Base-by-base conservation (phyloP, 2,113 vertebrate genomes). In the Cephalopterus ornatus region DNA sequence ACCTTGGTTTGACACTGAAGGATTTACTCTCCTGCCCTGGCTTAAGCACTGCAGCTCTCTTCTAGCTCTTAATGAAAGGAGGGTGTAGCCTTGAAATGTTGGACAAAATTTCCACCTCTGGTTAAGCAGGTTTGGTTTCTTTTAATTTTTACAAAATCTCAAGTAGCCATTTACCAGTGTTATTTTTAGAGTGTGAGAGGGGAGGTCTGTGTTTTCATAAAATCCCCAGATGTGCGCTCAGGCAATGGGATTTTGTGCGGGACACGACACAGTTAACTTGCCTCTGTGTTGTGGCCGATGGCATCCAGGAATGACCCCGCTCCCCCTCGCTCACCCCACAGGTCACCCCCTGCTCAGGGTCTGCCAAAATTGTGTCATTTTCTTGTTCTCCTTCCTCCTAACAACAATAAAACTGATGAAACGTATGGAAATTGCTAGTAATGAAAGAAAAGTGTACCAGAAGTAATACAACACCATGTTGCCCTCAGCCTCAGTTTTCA, bases 371-470 rank as follows among this genome's bases (percentile, higher is more conserved):
- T 27, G 28, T 80, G 87, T 81, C 18, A 0, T 74, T 90, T 85
- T 56, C 82, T 58, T 53, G 22, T 70, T 88, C 75, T 56, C 53
- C 63, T 79, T 92, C 41, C 90, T 65, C 33, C 55, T 73, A 70
- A 76, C 67, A 79, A 70, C 71, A 88, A 73, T 53, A 91, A 94
- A 93, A 91, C 44, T 70, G 37, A 66, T 95, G 78, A 76, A 93
- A 95, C 52, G 30, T 73, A 37, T 86, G 75, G 63, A 90, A 97
- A 93, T 88, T 24, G 37, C 46, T 53, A 22, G 52, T 90, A 88
- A 92, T 42, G 78, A 92, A 78, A 77, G 75, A 81, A 88, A 95
- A 85, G 76, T 12, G 3, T 55, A 53, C 37, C 59, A 80, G 88
- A 88, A 92, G 71, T 88, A 82, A 71, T 65, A 42, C 42, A 90